Conservation (phyloP, 2,797 vertebrate genomes). For the Ctenochaetus hawaiiensis region DNA sequence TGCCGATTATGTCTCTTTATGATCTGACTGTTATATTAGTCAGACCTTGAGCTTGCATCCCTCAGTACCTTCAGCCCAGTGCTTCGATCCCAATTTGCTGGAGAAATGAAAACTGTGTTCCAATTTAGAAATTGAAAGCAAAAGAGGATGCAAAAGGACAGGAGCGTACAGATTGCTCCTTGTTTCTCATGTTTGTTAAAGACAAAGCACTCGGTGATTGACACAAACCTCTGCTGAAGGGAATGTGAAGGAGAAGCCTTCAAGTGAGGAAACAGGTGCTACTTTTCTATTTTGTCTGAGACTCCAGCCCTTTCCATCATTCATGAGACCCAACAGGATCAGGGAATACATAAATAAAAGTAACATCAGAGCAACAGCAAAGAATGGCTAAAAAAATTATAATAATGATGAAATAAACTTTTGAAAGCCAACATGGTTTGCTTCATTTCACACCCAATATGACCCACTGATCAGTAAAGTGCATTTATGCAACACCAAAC, state of each 20-base stretch:
- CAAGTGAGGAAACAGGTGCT: constrained; percentile 76
- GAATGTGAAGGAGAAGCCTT: constrained; percentile 83
- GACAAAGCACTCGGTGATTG: constrained; percentile 68
- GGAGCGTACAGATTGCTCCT: constrained; percentile 42
- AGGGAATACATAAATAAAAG: constrained; percentile 68
- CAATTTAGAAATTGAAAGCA: constrained; percentile 50
- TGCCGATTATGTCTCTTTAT: constrained; percentile 67
- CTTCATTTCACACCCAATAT: constrained; percentile 80
- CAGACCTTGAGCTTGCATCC: constrained; percentile 54
- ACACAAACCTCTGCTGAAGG: constrained; percentile 77
- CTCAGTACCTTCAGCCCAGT: constrained; percentile 47
- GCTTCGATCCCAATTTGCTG: constrained; percentile 45
- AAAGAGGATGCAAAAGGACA: constrained; percentile 46
- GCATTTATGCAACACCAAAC: constrained; percentile 89
- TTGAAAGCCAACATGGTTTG: constrained; percentile 76
- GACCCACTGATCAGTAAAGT: constrained; percentile 89
- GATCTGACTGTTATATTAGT: constrained; percentile 44
- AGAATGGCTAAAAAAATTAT: constrained; percentile 48
- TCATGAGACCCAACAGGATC: constrained; percentile 68
- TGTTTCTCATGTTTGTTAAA: constrained; percentile 43
- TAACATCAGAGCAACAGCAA: constrained; percentile 71
- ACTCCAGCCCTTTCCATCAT: constrained; percentile 79
- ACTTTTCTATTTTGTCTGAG: constrained; percentile 72
- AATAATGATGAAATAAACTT: constrained; percentile 12
- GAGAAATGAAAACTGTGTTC: constrained; percentile 26